Percentiles rank a stretch among this genome's conserved stretches.
Evolutionary conservation across 2,797 vertebrate species (phyloP).

Genomic region (Allobates femoralis): DNA sequence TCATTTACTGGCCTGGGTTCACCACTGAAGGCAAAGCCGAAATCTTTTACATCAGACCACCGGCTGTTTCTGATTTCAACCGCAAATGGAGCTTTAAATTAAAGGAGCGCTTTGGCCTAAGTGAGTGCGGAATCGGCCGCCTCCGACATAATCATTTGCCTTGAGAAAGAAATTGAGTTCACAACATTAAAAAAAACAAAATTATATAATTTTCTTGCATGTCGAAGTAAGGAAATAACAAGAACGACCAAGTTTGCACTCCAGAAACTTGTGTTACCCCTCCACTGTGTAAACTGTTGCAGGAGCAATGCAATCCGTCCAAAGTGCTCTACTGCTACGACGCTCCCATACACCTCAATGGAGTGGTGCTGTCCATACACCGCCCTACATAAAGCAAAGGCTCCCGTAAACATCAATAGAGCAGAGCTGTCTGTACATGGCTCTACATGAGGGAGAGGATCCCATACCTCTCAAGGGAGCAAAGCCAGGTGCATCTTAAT

Average conservation of each 20-base stretch:
- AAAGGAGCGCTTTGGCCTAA: slow-evolving; percentile 7
- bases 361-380: not conserved
- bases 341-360: not conserved
- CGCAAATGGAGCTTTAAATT: slow-evolving; percentile 22
- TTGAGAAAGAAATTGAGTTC: not conserved
- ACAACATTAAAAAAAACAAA: not conserved
- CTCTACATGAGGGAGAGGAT: no score
- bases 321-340: not conserved
- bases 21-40: slow-evolving; percentile 9
- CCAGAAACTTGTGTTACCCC: not conserved
- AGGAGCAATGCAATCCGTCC: not conserved
- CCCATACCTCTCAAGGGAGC: no score
- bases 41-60: slow-evolving; percentile 19
- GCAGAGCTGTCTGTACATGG: no score
- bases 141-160: not conserved
- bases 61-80: slow-evolving; percentile 25
- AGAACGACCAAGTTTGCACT: not conserved
- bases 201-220: not conserved
- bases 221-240: not conserved
- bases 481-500: no score
- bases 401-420: no score
- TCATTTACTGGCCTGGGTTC: not conserved
- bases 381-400: no score
- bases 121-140: not conserved
- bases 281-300: not conserved